phyloP scores from a whole-genome alignment of 2,888 invertebrate genomes.

The Acrobasis suavella region DNA sequence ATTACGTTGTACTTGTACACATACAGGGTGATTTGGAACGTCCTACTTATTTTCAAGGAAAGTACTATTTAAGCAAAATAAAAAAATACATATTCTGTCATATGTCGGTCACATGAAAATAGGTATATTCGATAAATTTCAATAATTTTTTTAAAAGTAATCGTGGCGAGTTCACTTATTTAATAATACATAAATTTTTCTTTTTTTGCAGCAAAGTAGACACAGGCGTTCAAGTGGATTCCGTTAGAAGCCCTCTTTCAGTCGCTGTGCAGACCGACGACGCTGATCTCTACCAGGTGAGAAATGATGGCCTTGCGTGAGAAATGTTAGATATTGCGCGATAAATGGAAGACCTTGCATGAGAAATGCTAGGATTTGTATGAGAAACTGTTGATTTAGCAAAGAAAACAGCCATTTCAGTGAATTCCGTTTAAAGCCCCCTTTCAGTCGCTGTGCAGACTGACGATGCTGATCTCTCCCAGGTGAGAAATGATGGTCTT shows the following conservation, averaged over 20 bases:
- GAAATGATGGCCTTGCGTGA: neutral
- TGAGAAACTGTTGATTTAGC: constrained; percentile 40
- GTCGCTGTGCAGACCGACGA: constrained; percentile 77
- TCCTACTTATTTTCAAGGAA: no score
- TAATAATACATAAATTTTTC: neutral
- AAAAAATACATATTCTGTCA: no score
- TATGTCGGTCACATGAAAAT: no score
- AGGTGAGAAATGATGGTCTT: constrained; percentile 34
- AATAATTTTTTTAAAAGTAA: no score
- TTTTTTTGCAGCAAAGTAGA: constrained; percentile 62
- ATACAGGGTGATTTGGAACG: no score
- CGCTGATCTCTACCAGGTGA: constrained; percentile 49
- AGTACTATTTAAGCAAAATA: no score
- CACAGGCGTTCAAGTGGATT: constrained; percentile 63
- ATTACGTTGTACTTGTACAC: no score
- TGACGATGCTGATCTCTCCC: constrained; percentile 56
- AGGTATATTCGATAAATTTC: no score
- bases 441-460: constrained; percentile 76
- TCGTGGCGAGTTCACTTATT: no score
- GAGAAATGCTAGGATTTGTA: neutral
- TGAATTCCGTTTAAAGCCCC: constrained; percentile 50
- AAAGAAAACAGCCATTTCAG: constrained; percentile 70
- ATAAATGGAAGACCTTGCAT: neutral
- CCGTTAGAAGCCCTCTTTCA: constrained; percentile 55
- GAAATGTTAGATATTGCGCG: no score